phyloP scores from a whole-genome alignment of 2,113 vertebrate species.

The Halichoeres trimaculatus region DNA sequence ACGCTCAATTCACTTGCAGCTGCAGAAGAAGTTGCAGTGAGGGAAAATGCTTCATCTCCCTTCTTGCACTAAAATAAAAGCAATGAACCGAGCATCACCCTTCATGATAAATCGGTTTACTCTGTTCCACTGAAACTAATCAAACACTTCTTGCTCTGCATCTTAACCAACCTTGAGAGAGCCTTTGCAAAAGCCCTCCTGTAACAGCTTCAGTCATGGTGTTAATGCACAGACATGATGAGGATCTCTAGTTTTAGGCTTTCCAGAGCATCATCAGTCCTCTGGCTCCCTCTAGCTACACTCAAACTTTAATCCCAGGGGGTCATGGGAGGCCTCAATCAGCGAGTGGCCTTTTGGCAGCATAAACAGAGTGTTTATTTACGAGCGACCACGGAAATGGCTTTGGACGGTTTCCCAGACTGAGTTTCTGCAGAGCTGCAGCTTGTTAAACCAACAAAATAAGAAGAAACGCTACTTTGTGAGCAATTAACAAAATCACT shows the following conservation, averaged over 20 bases:
- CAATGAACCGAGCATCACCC: neutral
- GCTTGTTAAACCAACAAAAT: constrained; percentile 36
- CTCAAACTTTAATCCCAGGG: constrained; percentile 46
- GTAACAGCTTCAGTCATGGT: constrained; percentile 3
- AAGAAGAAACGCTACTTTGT: constrained; percentile 19
- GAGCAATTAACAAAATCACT: constrained; percentile 1
- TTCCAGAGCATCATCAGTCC: constrained; percentile 8
- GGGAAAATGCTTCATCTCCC: neutral
- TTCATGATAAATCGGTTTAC: neutral
- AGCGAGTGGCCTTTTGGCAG: constrained; percentile 38
- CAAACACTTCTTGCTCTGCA: neutral
- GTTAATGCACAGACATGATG: constrained; percentile 2
- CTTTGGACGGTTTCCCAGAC: constrained; percentile 55
- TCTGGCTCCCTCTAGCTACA: constrained; percentile 10
- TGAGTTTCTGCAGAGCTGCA: constrained; percentile 22
- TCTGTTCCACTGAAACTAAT: neutral
- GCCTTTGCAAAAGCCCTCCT: neutral
- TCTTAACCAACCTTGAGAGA: neutral
- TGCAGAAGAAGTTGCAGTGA: neutral
- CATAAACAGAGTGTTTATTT: constrained; percentile 30
- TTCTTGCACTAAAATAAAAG: neutral
- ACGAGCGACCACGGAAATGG: constrained; percentile 45
- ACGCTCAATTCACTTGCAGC: neutral
- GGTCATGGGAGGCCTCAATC: constrained; percentile 35
- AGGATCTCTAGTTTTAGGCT: constrained; percentile 31